Evolutionary conservation across 30 jellyfish, hydroid and myxozoan species (phyloP), one percentile per base, ranked within the genome.

Genomic region (Pseudorhiza aurosa): DNA sequence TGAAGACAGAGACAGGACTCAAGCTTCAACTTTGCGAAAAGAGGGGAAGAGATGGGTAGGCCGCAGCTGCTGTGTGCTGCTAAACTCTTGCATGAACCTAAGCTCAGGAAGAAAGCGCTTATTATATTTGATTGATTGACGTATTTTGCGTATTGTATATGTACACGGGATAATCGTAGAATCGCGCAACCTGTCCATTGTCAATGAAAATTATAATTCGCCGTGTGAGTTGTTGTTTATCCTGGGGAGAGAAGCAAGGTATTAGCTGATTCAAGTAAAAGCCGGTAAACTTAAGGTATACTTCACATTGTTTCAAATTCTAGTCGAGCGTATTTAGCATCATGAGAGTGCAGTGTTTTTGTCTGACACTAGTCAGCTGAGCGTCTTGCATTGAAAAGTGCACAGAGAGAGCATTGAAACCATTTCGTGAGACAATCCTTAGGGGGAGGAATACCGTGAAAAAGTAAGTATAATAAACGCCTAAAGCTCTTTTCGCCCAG

Each of bases 101-200:
- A 64, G 77, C 77, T 64, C 19, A 12, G 27, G 49, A 17, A 25
- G 57, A 64, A 64, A 31, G 14, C 58, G 14, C 36, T 12, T 42
- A 64, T 64, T 64, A 31, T 33, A n/a, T 22, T 17, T 33, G 77
- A 14, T 4, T 64, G 53, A 64, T 64, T 64, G 77, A 31, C 77
- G 77, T 29, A 35, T 30, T 42, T 33, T 15, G 17, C 33, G 25
- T 2, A 14, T 26, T 64, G 35, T 19, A 64, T 39, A 40, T 2
- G 32, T n/a, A 58, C 19, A 31, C 36, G 26, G 14, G 25, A 5
- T 64, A 15, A 1, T 8, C 10, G 19, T 37, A 64, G 59, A 64
- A 64, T 64, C 33, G 39, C 18, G 25, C 58, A 64, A 64, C 77
- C 77, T 64, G 77, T 36, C 11, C 53, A 3, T 33, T 2, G 3